phyloP scores from a whole-genome alignment of 2,113 vertebrate genomes.

The Pontoporia blainvillei region DNA sequence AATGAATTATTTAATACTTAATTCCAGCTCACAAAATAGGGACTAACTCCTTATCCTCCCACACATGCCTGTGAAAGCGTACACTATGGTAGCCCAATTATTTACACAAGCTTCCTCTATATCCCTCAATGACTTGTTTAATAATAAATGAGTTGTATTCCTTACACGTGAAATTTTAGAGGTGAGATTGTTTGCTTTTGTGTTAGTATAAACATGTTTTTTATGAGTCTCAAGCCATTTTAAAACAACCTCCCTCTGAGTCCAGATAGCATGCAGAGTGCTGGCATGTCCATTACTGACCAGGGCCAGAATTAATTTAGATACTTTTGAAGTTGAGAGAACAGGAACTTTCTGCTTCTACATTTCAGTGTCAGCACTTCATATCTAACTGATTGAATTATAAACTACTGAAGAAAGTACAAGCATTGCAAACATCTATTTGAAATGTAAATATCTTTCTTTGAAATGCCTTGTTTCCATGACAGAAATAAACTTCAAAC shows the following conservation, averaged over 20 bases:
- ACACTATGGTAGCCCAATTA: background rate
- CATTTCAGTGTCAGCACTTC: slow-evolving; percentile 21
- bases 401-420: background rate
- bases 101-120: background rate
- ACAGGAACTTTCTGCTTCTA: background rate
- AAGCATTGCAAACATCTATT: background rate
- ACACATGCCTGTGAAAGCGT: background rate
- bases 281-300: background rate
- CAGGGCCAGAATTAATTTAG: slow-evolving; percentile 12
- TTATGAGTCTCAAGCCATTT: background rate
- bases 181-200: background rate
- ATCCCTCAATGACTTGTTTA: background rate
- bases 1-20: background rate
- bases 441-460: slow-evolving; percentile 48
- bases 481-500: background rate
- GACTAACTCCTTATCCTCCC: background rate
- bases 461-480: background rate
- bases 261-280: background rate
- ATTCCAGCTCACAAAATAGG: background rate
- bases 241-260: background rate
- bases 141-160: background rate
- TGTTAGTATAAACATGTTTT: background rate
- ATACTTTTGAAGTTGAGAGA: slow-evolving; percentile 24
- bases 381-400: slow-evolving; percentile 31
- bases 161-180: background rate